Evolutionary conservation across 2,797 vertebrate species (phyloP).

Genomic region (Gastrophryne carolinensis): DNA sequence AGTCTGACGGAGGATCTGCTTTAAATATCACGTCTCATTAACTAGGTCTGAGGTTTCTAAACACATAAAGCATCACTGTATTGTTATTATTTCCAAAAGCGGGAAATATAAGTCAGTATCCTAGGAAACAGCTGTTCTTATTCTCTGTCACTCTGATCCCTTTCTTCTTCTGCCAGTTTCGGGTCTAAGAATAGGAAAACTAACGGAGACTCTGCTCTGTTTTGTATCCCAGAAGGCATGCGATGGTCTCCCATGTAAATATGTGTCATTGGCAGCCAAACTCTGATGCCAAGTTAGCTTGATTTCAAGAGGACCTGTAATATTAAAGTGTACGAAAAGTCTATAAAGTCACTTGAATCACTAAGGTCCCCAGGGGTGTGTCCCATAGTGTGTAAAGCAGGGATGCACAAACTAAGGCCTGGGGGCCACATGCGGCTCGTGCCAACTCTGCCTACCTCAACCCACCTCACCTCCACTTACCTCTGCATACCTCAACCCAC

Average conservation of each 20-base stretch:
- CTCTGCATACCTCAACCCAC: too few species aligned
- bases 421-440: too few species aligned
- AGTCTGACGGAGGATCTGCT: too few species aligned
- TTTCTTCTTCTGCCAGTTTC: conserved; percentile 4
- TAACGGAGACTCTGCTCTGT: background rate
- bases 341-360: too few species aligned
- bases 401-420: too few species aligned
- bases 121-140: conserved; percentile 25
- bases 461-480: too few species aligned
- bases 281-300: background rate
- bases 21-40: background rate
- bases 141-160: background rate
- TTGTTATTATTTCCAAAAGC: conserved; percentile 16
- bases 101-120: conserved; percentile 16
- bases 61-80: conserved; percentile 7
- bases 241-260: background rate
- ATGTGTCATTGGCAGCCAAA: background rate
- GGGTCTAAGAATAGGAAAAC: background rate
- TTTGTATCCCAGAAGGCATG: background rate
- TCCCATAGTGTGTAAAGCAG: too few species aligned
- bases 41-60: background rate
- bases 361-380: too few species aligned
- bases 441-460: too few species aligned
- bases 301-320: too few species aligned
- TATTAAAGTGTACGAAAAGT: too few species aligned